These are phyloP conservation scores for Rallus crepitans DNA, from an alignment of 2,797 vertebrate species.

Conservation along the genomic window DNA sequence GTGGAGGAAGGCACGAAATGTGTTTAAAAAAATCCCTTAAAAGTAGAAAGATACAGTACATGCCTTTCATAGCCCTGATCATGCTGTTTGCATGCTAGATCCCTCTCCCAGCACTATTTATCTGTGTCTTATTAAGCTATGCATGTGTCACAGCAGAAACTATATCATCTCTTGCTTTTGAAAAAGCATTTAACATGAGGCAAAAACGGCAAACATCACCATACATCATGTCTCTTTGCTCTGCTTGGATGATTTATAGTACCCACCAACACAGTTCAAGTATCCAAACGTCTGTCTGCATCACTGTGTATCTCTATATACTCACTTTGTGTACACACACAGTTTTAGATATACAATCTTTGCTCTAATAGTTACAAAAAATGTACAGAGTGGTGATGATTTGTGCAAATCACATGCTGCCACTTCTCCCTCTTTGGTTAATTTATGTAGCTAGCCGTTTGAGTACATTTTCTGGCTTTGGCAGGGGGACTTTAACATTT, in stretches of 20 bases:
- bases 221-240: slow-evolving; percentile 8
- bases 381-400: background rate
- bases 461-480: background rate
- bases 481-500: background rate
- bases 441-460: background rate
- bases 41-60: slow-evolving; percentile 1
- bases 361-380: background rate
- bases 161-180: background rate
- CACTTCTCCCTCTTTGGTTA: background rate
- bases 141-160: background rate
- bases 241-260: slow-evolving; percentile 12
- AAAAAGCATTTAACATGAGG: background rate
- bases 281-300: background rate
- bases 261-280: slow-evolving; percentile 8
- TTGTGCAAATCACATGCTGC: background rate
- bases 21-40: background rate
- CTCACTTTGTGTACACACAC: background rate
- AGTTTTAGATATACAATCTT: background rate
- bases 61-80: slow-evolving; percentile 6
- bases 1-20: slow-evolving; percentile 50
- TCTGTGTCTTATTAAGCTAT: slow-evolving; percentile 11
- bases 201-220: slow-evolving; percentile 5
- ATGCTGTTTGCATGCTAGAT: background rate
- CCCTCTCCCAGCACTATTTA: background rate
- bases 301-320: background rate